A percentile compares a stretch with the other conserved stretches of the same genome.
phyloP scores from a whole-genome alignment of 2,888 invertebrate genomes.

The Mesodorylaimus sp. region DNA sequence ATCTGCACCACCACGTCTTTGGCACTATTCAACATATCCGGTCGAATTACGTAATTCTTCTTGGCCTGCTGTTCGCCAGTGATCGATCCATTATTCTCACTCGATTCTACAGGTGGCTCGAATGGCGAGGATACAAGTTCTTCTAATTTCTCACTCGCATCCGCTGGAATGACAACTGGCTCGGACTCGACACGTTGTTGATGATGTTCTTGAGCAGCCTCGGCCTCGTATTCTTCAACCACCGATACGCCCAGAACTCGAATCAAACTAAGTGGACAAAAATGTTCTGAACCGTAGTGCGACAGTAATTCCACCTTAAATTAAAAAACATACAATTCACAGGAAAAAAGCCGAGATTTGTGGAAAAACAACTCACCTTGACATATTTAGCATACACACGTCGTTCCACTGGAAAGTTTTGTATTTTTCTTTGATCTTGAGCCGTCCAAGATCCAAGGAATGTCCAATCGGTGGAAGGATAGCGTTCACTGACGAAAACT shows the following conservation, averaged over 20 bases:
- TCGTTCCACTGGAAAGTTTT: constrained; percentile 60
- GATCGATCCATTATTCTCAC: background rate
- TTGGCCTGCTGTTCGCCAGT: constrained; percentile 11
- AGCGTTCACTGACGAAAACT: constrained; percentile 51
- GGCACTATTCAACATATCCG: constrained; percentile 53
- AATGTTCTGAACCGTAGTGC: constrained; percentile 89
- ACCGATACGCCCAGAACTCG: constrained; percentile 70
- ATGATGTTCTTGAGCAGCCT: too few species aligned
- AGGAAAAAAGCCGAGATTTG: background rate
- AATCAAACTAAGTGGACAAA: constrained; percentile 82
- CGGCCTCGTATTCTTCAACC: constrained; percentile 43
- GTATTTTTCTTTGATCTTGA: constrained; percentile 63
- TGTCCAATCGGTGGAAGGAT: constrained; percentile 77
- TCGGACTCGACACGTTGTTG: too few species aligned
- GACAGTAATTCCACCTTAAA: constrained; percentile 56
- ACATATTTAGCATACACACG: constrained; percentile 70
- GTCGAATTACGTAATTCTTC: too few species aligned
- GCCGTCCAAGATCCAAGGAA: constrained; percentile 68
- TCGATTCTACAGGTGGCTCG: too few species aligned
- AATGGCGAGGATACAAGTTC: too few species aligned
- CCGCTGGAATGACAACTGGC: too few species aligned
- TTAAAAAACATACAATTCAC: background rate
- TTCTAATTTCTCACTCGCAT: too few species aligned
- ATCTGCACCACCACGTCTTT: constrained; percentile 76
- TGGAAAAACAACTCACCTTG: constrained; percentile 40